Percentiles rank a stretch among this genome's conserved stretches.
These are phyloP conservation scores for Nineta flava DNA, from an alignment of 2,888 invertebrate genomes.

Conservation along the genomic window DNA sequence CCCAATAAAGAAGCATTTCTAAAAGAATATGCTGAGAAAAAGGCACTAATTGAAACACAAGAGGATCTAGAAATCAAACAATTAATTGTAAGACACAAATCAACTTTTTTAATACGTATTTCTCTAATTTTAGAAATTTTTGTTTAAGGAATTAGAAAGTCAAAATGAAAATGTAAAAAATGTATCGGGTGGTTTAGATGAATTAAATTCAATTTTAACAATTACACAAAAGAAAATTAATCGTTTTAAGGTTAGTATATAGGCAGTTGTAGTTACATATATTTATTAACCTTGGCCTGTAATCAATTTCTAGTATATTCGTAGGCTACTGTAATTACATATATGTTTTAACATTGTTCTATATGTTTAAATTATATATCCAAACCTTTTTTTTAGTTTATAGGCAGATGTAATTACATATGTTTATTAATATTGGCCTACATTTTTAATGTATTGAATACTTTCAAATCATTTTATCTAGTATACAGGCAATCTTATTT, in stretches of 20 bases:
- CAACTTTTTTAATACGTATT: neutral
- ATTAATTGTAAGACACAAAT: slow-evolving; percentile 23
- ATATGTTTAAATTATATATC: neutral
- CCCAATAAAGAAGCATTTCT: slow-evolving; percentile 52
- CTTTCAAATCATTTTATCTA: no score
- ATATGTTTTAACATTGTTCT: no score
- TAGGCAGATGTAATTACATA: no score
- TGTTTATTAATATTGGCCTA: no score
- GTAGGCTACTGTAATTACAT: no score
- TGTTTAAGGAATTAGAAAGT: slow-evolving; percentile 42
- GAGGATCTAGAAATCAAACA: slow-evolving; percentile 36
- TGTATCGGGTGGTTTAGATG: slow-evolving; percentile 56
- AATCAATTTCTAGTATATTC: no score
- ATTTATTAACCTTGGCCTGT: no score
- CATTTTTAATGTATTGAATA: no score
- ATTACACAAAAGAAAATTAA: slow-evolving; percentile 77
- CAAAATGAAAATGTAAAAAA: slow-evolving; percentile 46
- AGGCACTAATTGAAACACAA: slow-evolving; percentile 26
- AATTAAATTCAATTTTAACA: slow-evolving; percentile 62
- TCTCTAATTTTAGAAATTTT: neutral
- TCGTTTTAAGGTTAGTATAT: slow-evolving; percentile 51
- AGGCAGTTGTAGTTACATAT: no score
- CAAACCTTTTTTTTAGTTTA: slow-evolving; percentile 11
- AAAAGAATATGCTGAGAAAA: slow-evolving; percentile 31
- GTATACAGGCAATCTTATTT: neutral